These are phyloP conservation scores for Temnothorax longispinosus DNA, from an alignment of 1,140 invertebrate species.

Conservation along the genomic window DNA sequence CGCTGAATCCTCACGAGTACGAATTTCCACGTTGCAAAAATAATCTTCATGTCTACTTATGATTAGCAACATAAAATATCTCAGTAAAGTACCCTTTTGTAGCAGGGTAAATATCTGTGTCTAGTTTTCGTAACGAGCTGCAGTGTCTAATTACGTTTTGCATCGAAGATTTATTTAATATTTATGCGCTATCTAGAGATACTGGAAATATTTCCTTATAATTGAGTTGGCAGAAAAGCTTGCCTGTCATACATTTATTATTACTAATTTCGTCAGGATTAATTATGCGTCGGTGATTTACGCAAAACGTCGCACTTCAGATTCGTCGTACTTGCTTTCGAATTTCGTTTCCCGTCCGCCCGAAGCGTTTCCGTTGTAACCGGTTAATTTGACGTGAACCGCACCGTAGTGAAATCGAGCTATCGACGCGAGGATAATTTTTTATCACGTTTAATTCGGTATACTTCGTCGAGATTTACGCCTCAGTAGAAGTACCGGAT, in stretches of 20 bases:
- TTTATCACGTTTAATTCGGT: slow-evolving; percentile 37
- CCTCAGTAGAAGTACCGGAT: neutral
- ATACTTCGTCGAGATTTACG: neutral
- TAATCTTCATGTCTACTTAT: neutral
- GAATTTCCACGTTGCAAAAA: neutral
- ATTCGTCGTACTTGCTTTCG: slow-evolving; percentile 62
- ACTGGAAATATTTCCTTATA: neutral
- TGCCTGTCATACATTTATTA: neutral
- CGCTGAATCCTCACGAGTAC: neutral
- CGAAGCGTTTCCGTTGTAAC: slow-evolving; percentile 71
- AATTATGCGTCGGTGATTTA: slow-evolving; percentile 37
- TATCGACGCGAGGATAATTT: neutral
- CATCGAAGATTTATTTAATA: neutral
- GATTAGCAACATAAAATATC: slow-evolving; percentile 4
- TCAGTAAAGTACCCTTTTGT: neutral
- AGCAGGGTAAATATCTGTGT: neutral
- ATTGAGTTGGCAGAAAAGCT: neutral
- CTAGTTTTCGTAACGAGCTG: neutral
- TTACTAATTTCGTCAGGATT: slow-evolving; percentile 43
- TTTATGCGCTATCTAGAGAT: neutral
- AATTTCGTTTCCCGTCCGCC: slow-evolving; percentile 66
- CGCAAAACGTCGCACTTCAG: slow-evolving; percentile 43
- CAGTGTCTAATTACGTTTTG: neutral
- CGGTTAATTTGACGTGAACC: slow-evolving; percentile 73
- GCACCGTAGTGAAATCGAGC: slow-evolving; percentile 63